These are phyloP conservation scores for Aporophyla lueneburgensis DNA, from an alignment of 2,888 invertebrate species.

Conservation along the genomic window DNA sequence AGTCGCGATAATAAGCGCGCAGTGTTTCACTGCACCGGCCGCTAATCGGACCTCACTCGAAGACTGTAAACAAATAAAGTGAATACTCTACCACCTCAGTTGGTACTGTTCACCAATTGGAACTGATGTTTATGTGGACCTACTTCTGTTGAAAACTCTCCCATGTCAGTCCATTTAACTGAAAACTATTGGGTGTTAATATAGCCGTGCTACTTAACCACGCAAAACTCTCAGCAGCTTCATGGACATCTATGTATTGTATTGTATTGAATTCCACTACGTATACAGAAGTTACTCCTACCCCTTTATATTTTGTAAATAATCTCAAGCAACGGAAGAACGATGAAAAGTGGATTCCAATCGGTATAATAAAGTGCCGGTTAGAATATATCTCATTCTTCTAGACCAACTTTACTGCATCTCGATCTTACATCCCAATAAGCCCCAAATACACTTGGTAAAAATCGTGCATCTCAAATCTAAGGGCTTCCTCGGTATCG, in stretches of 20 bases:
- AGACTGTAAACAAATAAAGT: constrained; percentile 44
- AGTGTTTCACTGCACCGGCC: constrained; percentile 14
- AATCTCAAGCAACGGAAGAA: not conserved
- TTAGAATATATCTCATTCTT: constrained; percentile 26
- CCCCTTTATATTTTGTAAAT: not conserved
- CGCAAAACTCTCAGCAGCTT: not conserved
- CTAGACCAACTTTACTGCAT: constrained; percentile 6
- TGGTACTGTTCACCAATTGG: not conserved
- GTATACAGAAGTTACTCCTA: not conserved
- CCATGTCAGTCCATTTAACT: not conserved
- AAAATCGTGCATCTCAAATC: constrained; percentile 76
- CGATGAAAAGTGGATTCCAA: not conserved
- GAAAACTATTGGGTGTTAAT: not conserved
- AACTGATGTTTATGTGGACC: not conserved
- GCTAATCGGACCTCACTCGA: constrained; percentile 20
- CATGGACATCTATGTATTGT: not conserved
- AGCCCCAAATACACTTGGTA: constrained; percentile 49
- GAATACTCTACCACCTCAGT: not conserved
- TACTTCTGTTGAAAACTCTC: not conserved
- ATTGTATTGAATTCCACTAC: not conserved
- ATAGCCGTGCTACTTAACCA: not conserved
- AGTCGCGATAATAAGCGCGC: constrained; percentile 39
- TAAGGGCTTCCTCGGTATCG: constrained; percentile 59
- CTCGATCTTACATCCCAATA: constrained; percentile 30
- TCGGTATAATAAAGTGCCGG: not conserved